Conservation (phyloP, 2,797 vertebrate species). For the Cygnus olor region DNA sequence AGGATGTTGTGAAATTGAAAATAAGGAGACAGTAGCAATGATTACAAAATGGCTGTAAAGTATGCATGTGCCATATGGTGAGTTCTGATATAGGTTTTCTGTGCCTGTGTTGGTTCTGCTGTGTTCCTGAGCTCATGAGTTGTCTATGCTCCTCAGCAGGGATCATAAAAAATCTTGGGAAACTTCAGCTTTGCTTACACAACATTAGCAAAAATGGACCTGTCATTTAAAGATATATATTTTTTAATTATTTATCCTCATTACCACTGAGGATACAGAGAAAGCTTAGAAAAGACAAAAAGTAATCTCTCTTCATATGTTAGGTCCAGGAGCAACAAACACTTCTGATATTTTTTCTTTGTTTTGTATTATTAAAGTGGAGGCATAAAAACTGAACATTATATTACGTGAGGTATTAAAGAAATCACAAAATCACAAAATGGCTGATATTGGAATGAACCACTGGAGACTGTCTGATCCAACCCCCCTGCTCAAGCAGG, state of each 20-base stretch:
- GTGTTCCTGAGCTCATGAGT: neutral
- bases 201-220: neutral
- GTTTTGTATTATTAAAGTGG: neutral
- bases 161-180: neutral
- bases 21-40: neutral
- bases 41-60: neutral
- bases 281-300: neutral
- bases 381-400: neutral
- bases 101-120: neutral
- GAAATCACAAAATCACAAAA: neutral
- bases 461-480: neutral
- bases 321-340: neutral
- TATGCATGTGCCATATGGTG: accelerated
- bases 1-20: neutral
- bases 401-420: neutral
- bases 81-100: neutral
- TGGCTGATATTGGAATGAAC: neutral
- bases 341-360: neutral
- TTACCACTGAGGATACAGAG: neutral
- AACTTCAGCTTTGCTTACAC: neutral
- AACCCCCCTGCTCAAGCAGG: neutral
- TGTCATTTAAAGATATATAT: neutral
- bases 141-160: neutral
- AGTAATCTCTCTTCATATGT: neutral
- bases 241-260: neutral